Evolutionary conservation across 2,797 vertebrate species (phyloP).

Genomic region (Acanthurus tractus): DNA sequence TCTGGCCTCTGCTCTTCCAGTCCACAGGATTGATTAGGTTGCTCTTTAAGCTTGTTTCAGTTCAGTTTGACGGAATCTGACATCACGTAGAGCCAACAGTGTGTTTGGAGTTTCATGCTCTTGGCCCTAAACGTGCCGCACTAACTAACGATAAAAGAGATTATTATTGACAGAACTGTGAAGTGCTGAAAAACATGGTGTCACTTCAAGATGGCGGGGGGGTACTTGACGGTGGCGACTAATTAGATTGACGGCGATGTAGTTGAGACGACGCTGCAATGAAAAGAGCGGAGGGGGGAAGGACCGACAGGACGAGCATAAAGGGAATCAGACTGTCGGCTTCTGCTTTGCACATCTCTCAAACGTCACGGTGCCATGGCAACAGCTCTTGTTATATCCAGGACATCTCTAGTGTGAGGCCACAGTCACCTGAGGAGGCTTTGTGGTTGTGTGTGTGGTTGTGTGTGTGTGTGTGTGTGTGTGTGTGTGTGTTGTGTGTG

Average conservation of each 20-base stretch:
- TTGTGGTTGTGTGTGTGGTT: constrained; percentile 26
- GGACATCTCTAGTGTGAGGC: constrained; percentile 58
- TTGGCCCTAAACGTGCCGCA: background rate
- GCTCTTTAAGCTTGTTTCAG: background rate
- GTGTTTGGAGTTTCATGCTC: constrained; percentile 13
- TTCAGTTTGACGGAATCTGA: background rate
- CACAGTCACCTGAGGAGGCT: constrained; percentile 70
- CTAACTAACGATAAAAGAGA: background rate
- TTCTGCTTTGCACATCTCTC: constrained; percentile 39
- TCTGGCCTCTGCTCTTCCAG: background rate
- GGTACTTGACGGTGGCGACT: background rate
- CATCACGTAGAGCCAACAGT: background rate
- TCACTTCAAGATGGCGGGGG: constrained; percentile 1
- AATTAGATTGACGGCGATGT: constrained; percentile 36
- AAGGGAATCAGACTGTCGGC: constrained; percentile 32
- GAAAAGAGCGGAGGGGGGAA: background rate
- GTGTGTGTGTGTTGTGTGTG: constrained; percentile 34
- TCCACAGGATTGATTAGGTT: background rate
- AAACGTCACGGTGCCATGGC: constrained; percentile 75
- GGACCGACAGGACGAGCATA: background rate
- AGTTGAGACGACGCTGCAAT: constrained; percentile 13
- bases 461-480: constrained; percentile 37
- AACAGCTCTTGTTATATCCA: constrained; percentile 65
- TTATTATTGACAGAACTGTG: constrained; percentile 26
- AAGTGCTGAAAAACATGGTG: background rate